Evolutionary conservation across 2,888 invertebrate genomes (phyloP).

Genomic region (Gastrophysa polygoni): DNA sequence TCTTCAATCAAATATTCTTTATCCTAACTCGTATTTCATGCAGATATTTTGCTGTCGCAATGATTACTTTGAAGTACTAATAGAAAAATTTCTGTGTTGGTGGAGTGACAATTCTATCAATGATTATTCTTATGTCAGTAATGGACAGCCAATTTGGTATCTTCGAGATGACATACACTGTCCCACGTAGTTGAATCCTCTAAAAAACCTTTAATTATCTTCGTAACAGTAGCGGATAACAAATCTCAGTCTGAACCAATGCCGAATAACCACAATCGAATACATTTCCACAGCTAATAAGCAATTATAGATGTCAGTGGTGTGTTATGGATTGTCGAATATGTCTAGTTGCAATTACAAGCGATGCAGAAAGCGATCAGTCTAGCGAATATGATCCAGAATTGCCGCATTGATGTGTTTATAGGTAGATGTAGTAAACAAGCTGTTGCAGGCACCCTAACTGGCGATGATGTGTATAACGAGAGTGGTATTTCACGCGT

Average conservation of each 20-base stretch:
- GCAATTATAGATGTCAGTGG: conserved; percentile 41
- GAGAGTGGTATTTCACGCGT: neutral
- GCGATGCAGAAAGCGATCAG: conserved; percentile 46
- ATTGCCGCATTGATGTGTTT: conserved; percentile 47
- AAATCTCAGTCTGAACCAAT: neutral
- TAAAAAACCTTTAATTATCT: no score
- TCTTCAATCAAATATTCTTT: no score
- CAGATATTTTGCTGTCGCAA: no score
- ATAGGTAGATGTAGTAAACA: conserved; percentile 53
- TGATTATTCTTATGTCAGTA: no score
- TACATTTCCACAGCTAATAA: conserved; percentile 35
- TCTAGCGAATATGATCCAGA: conserved; percentile 48
- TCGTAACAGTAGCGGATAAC: neutral
- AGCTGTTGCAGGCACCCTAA: conserved; percentile 49
- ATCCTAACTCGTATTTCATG: no score
- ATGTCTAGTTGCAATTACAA: conserved; percentile 40
- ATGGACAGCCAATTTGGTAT: no score
- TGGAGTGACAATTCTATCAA: no score
- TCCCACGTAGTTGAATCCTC: no score
- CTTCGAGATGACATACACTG: no score
- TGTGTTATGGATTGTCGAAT: conserved; percentile 39
- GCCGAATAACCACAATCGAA: conserved; percentile 17
- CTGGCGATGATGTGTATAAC: conserved; percentile 4
- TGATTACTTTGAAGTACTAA: no score
- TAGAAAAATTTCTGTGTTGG: no score